Evolutionary conservation across 2,797 vertebrate genomes (phyloP).

Genomic region (Falco cherrug): DNA sequence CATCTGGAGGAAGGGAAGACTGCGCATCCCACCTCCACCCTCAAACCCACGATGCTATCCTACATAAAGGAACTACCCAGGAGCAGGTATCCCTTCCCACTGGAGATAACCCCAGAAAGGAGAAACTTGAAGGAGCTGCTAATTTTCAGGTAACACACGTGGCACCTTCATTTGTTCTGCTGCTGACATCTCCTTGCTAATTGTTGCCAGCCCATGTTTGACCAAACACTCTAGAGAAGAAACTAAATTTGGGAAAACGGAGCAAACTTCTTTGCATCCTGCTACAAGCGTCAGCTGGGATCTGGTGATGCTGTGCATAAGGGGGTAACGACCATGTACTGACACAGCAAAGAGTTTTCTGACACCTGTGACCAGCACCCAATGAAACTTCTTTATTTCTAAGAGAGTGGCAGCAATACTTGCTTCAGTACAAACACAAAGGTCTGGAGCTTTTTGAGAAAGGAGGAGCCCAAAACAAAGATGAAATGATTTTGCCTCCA

Average conservation of each 20-base stretch:
- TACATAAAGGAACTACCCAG: background rate
- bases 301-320: fast-evolving
- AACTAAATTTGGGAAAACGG: background rate
- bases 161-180: background rate
- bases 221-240: background rate
- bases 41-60: background rate
- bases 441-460: background rate
- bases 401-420: background rate
- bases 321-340: fast-evolving
- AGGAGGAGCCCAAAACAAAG: background rate
- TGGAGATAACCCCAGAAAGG: background rate
- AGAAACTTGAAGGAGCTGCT: background rate
- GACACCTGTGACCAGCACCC: background rate
- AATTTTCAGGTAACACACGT: background rate
- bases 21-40: background rate
- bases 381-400: background rate
- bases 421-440: background rate
- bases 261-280: background rate
- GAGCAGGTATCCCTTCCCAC: background rate
- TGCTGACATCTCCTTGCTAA: background rate
- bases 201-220: background rate
- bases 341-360: too few relatives aligned
- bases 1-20: background rate
- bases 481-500: background rate
- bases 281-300: background rate